Evolutionary conservation across 2,888 invertebrate species (phyloP), one percentile per base, ranked within the genome.

Genomic region (Apodemia zela): DNA sequence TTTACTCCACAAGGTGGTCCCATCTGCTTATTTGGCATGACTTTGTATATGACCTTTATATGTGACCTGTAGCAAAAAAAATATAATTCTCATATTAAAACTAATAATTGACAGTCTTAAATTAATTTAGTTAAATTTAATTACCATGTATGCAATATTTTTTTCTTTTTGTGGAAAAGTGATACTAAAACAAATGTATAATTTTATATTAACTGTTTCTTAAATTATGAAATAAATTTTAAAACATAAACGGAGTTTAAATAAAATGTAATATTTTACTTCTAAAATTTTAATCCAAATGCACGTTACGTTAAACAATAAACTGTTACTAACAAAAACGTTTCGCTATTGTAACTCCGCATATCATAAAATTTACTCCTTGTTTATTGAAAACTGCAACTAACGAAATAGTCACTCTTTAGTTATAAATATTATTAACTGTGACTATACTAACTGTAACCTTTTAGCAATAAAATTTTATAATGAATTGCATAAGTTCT

Each of bases 381-480:
- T 18, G 17, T 18, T 49, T 1, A 17, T 49, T 49, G 18, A 49
- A 49, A 49, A 49, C 49, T 49, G 17, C 18, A 49, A 49, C 49
- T 49, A 49, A 49, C 49, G 10, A 49, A 49, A 17, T 17, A 49
- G 49, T 49, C 6, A 49, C 17, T 17, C 18, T 18, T 49, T 49
- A 49, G 17, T 49, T 10, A 49, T 3, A 49, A 49, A 49, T 49
- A 49, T 49, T 49, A 7, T 49, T 17, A 49, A 49, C 49, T 18
- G 49, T 49, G 49, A 49, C 49, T 18, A 18, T 8, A 49, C 18
- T 18, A 49, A 49, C 8, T 49, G 49, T 49, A 49, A 49, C 49
- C 0, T 49, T 18, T 49, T 49, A 17, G 10, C 7, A 49, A 17
- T 49, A 6, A 49, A 18, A 49, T 49, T 49, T 49, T 49, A 6